These are phyloP conservation scores for Calosoma granatense DNA, from an alignment of 1,140 invertebrate genomes.

Conservation along the genomic window DNA sequence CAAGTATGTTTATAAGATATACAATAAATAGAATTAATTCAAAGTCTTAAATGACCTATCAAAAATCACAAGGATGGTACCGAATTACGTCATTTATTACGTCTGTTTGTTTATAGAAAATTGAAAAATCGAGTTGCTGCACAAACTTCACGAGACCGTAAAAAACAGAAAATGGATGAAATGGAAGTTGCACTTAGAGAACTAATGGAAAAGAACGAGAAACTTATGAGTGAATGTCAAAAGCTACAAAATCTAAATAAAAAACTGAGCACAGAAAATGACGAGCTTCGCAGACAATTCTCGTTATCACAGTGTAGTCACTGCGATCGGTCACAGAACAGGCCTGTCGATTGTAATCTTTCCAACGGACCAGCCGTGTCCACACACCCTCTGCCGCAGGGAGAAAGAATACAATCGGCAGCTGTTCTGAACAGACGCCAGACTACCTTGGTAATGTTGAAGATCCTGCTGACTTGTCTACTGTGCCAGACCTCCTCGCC, in stretches of 20 bases:
- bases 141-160: constrained; percentile 94
- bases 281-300: constrained; percentile 43
- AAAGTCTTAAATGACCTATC: background rate
- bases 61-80: background rate
- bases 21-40: background rate
- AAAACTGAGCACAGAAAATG: constrained; percentile 50
- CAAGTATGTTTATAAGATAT: constrained; percentile 73
- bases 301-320: constrained; percentile 31
- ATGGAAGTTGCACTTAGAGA: constrained; percentile 63
- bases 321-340: constrained; percentile 39
- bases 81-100: background rate
- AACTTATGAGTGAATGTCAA: constrained; percentile 51
- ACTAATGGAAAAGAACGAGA: constrained; percentile 52
- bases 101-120: constrained; percentile 55
- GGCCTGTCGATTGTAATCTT: constrained; percentile 45
- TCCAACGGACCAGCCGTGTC: constrained; percentile 66
- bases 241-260: constrained; percentile 55
- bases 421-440: constrained; percentile 34
- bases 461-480: constrained; percentile 62
- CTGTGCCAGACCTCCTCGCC: constrained; percentile 67
- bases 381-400: constrained; percentile 71
- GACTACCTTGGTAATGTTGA: constrained; percentile 39
- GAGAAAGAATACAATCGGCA: constrained; percentile 52
- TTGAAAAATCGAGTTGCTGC: constrained; percentile 94
- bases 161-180: constrained; percentile 84